Evolutionary conservation across 2,797 vertebrate genomes (phyloP), one percentile per base, ranked within the genome.

Genomic region (Intellagama lesueurii): DNA sequence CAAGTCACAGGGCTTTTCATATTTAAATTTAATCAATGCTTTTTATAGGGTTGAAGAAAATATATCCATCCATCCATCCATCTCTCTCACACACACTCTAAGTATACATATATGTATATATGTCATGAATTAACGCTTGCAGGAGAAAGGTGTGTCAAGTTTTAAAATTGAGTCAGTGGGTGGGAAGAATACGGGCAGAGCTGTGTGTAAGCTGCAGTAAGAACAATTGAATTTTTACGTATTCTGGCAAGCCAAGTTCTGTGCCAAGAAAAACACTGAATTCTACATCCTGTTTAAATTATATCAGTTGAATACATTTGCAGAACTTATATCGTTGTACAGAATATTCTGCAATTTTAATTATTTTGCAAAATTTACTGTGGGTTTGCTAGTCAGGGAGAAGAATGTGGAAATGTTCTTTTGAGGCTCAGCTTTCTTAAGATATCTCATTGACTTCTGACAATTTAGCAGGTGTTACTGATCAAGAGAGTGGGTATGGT

Each of bases 1-100:
- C 73, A 90, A 85, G 91, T 90, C 92, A 88, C 81, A 79, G 40
- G 2, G 88, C 93, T 94, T 95, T 95, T 95, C 94, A 93, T 96
- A 94, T 95, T 95, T 90, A 94, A 96, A 95, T 95, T 88, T 91
- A 93, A 91, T 83, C 93, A 89, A 90, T 84, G 85, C 0, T 69
- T 91, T 81, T 19, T 47, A 90, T 89, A 94, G 91, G 79, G 91
- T 92, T 87, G 91, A 88, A 90, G 81, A 90, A 95, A 94, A 95
- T 82, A 32, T 8, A 91, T 70, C 91, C 82, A 56, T 56, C 52
- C 9, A 4, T 52, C 52, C 60, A 19, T 64, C 60, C 60, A 64
- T 5, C 52, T 22, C 19, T 64, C 60, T 22, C 19, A 16, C 60
- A 16, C 16, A 16, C 60, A 22, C 5, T 64, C 60, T 56, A 22